Base-by-base conservation (phyloP, 2,113 vertebrate genomes). In the Platichthys flesus region DNA sequence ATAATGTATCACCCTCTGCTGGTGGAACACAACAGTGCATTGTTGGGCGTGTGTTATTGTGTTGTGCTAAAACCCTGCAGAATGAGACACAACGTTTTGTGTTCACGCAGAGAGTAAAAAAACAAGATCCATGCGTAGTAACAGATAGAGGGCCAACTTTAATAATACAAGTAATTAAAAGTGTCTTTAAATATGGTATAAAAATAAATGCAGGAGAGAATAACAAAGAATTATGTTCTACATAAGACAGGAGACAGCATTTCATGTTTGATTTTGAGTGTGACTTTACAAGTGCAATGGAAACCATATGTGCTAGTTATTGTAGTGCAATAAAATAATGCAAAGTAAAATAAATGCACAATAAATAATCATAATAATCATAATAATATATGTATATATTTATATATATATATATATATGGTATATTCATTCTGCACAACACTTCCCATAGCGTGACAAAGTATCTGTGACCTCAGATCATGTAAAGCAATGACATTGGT, bases 181-280 rank as follows among this genome's bases (percentile, higher is more conserved):
- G 95, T 96, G 95, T 96, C 94, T 96, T 97, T 95, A 97, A 97
- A 96, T 96, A 97, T 97, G 96, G 95, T 98, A 98, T 97, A 99
- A 99, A 99, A 98, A 99, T 98, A 98, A 98, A 97, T 93, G 95
- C 95, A 95, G 94, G 93, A 96, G 95, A 95, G 93, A 95, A 94
- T 94, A 95, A 96, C 95, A 93, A 90, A 95, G 90, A 95, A 94
- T 94, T 94, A 96, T 93, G 94, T 94, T 96, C 92, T 94, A 94
- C 93, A 93, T 85, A 65, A 84, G 93, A 96, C 93, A 90, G 81
- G 85, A 91, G 83, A 91, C 87, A 57, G 79, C 62, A 72, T 89
- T 87, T 83, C 85, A 31, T 82, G 82, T 81, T 54, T 20, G 4
- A 16, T 92, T 93, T 93, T 93, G 88, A 93, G 91, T 92, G 93